Evolutionary conservation across 2,113 vertebrate genomes (phyloP).

Genomic region (Mastomys natalensis): DNA sequence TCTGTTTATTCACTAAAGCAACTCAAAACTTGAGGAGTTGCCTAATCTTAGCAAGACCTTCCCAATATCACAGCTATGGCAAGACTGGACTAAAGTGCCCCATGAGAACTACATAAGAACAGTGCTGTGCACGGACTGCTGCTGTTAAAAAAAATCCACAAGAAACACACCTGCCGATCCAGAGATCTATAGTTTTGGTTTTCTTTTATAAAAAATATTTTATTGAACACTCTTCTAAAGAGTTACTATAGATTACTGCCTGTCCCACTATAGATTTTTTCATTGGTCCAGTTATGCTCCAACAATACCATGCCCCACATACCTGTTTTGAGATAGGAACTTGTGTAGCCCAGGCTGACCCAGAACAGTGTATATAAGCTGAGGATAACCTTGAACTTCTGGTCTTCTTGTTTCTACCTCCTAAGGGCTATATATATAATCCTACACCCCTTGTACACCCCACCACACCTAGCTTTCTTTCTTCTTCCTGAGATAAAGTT

Average conservation of each 20-base stretch:
- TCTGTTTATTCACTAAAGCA: slow-evolving; percentile 73
- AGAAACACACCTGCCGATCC: neutral
- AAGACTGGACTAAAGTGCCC: neutral
- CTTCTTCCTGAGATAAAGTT: neutral
- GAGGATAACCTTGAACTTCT: neutral
- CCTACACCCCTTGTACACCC: too few species aligned
- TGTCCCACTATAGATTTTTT: neutral
- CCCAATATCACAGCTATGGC: slow-evolving; percentile 38
- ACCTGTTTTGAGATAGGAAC: neutral
- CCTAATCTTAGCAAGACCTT: slow-evolving; percentile 62
- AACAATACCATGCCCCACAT: neutral
- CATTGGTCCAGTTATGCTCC: neutral
- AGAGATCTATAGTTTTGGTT: neutral
- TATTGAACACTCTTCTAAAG: neutral
- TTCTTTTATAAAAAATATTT: neutral
- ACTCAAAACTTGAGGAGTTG: slow-evolving; percentile 57
- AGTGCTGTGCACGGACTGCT: neutral
- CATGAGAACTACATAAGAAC: neutral
- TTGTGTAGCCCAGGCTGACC: neutral
- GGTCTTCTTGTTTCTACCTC: neutral
- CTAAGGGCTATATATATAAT: neutral
- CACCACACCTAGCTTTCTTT: too few species aligned
- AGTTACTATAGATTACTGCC: neutral
- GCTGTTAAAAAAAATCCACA: neutral
- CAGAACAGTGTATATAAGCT: neutral